Evolutionary conservation across 2,888 invertebrate genomes (phyloP), one percentile per base, ranked within the genome.

Genomic region (Prosopocoilus inquinatus): DNA sequence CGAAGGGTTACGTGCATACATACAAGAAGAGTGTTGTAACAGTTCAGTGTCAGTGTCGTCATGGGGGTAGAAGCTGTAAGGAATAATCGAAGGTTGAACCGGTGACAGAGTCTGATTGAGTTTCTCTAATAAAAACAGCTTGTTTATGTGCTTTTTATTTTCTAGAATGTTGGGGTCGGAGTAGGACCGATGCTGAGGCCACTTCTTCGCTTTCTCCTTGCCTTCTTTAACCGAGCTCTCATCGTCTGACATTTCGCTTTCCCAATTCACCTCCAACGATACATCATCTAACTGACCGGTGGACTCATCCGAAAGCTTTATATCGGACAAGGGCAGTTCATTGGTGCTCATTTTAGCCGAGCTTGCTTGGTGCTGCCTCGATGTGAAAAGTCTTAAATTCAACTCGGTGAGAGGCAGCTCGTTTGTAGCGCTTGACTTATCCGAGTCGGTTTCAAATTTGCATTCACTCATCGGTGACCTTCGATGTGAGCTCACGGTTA

Each of bases 361-460:
- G 8, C 16, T 28, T 35, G 70, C 60, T 52, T 65, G 28, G 15
- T 47, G 9, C 47, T 55, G 54, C 50, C 57, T 57, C 2, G 74
- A 72, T 1, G 75, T 75, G 57, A 76, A 75, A 35, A 75, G 55
- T 9, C 74, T 74, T 49, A 77, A 62, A 66, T 77, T 77, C 32
- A 75, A 62, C 64, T 75, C 83, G 56, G 86, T 86, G 66, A 86
- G 75, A 54, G 86, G 86, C 67, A 87, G 76, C 76, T 87, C 86
- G 78, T 86, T 87, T 60, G 85, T 86, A n/a, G 86, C 82, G 50
- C 84, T 85, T 28, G 20, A 28, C 9, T 5, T 16, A 34, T 12
- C 33, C 9, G 55, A 51, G 41, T 63, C 63, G 1, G 55, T 35
- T n/a, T 54, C 47, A 28, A 58, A 60, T 49, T 53, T 41, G 34